Conservation (phyloP, 2,797 vertebrate genomes). For the Lutjanus campechanus region DNA sequence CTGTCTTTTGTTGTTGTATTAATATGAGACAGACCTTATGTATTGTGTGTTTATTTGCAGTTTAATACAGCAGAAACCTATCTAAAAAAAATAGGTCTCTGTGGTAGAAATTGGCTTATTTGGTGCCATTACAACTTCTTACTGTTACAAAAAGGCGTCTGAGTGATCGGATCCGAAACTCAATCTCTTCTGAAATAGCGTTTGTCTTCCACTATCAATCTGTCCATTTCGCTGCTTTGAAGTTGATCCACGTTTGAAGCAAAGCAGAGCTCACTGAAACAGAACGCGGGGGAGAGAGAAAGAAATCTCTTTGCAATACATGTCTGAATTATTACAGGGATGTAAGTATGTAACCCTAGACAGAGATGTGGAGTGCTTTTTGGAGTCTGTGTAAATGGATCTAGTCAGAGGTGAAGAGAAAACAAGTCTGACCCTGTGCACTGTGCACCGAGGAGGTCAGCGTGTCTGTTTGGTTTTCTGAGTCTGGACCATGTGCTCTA, state of each 20-base stretch:
- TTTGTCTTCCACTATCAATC: slow-evolving; percentile 82
- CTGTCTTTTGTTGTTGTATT: no score
- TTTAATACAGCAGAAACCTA: slow-evolving; percentile 23
- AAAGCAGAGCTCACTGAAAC: slow-evolving; percentile 76
- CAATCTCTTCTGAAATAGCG: slow-evolving; percentile 80
- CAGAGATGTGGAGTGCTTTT: slow-evolving; percentile 75
- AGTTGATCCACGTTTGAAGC: slow-evolving; percentile 84
- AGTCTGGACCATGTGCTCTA: slow-evolving; percentile 71
- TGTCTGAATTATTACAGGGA: slow-evolving; percentile 85
- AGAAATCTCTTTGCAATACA: slow-evolving; percentile 77
- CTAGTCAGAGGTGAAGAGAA: slow-evolving; percentile 82
- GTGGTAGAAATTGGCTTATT: slow-evolving; percentile 50
- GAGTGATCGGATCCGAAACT: slow-evolving; percentile 77
- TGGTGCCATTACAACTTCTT: slow-evolving; percentile 46
- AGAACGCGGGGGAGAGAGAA: slow-evolving; percentile 69
- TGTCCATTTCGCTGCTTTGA: slow-evolving; percentile 83
- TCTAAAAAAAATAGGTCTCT: slow-evolving; percentile 21
- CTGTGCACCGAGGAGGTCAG: slow-evolving; percentile 77
- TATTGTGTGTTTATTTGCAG: background rate
- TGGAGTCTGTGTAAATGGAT: slow-evolving; percentile 82
- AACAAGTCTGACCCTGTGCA: slow-evolving; percentile 82
- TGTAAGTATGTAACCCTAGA: slow-evolving; percentile 83
- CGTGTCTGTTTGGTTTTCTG: slow-evolving; percentile 79
- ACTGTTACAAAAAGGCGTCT: slow-evolving; percentile 57
- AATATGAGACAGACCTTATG: no score